phyloP scores from a whole-genome alignment of 2,797 vertebrate genomes.

The Anabacerthia variegaticeps region DNA sequence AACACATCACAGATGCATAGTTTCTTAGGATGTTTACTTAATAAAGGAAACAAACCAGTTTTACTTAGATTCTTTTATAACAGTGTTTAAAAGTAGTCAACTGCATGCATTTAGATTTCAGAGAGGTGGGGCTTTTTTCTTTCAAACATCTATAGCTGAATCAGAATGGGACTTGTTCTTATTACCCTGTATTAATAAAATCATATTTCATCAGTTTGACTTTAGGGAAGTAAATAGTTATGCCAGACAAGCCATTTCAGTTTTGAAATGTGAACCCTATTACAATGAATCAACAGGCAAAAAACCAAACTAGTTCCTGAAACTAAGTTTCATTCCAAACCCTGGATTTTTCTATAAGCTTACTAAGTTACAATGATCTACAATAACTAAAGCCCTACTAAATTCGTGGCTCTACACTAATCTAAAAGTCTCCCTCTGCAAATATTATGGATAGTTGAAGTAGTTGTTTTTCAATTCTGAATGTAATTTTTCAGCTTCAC shows the following conservation, averaged over 20 bases:
- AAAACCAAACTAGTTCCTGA: not conserved
- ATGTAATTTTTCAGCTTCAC: not conserved
- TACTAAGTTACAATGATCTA: not conserved
- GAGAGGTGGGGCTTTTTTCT: not conserved
- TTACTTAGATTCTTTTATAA: not conserved
- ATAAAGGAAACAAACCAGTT: conserved; percentile 19
- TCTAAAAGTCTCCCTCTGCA: not conserved
- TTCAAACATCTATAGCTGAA: not conserved
- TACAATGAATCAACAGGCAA: not conserved
- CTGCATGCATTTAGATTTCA: not conserved
- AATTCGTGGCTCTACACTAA: not conserved
- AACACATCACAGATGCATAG: not conserved
- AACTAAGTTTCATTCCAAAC: not conserved
- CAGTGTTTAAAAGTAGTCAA: not conserved
- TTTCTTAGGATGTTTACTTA: conserved; percentile 23
- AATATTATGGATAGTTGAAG: not conserved
- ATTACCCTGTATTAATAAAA: not conserved
- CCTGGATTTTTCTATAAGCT: not conserved
- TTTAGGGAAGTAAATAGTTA: not conserved
- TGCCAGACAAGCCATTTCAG: not conserved
- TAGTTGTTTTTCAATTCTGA: not conserved
- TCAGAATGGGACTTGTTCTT: not conserved
- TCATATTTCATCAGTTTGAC: not conserved
- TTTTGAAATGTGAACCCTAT: not conserved
- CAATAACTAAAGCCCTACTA: not conserved